Conservation (phyloP, 2,113 vertebrate genomes). For the Platichthys stellatus region DNA sequence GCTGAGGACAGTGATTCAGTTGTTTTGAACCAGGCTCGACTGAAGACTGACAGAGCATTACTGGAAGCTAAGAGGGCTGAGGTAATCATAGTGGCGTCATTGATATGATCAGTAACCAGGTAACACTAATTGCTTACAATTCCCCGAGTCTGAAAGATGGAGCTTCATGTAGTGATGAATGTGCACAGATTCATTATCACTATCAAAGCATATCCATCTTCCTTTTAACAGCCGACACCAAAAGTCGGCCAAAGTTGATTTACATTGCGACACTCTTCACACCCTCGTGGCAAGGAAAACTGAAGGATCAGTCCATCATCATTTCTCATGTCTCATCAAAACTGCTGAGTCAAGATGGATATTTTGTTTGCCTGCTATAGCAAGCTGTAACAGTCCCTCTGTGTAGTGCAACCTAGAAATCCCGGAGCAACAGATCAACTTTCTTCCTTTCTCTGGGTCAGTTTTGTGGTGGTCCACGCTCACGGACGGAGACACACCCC, state of each 20-base stretch:
- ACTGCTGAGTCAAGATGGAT: conserved; percentile 27
- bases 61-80: background rate
- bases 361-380: conserved; percentile 39
- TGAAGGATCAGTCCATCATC: conserved; percentile 24
- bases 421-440: conserved; percentile 12
- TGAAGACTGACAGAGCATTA: conserved; percentile 24
- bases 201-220: conserved; percentile 42
- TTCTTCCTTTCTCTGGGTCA: conserved; percentile 13
- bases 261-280: conserved; percentile 18
- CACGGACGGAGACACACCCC: conserved; percentile 18
- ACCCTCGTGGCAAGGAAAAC: conserved; percentile 46
- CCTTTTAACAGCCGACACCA: conserved; percentile 3
- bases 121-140: conserved; percentile 35
- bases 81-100: conserved; percentile 8
- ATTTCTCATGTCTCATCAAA: conserved; percentile 50
- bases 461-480: conserved; percentile 42
- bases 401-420: conserved; percentile 23
- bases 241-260: conserved; percentile 15
- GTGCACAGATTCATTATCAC: conserved; percentile 8
- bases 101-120: conserved; percentile 30
- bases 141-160: conserved; percentile 27
- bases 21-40: background rate
- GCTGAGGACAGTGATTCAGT: background rate
- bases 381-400: conserved; percentile 30
- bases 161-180: conserved; percentile 30